Evolutionary conservation across 1,140 invertebrate genomes (phyloP).

Genomic region (Lepidotrigona ventralis): DNA sequence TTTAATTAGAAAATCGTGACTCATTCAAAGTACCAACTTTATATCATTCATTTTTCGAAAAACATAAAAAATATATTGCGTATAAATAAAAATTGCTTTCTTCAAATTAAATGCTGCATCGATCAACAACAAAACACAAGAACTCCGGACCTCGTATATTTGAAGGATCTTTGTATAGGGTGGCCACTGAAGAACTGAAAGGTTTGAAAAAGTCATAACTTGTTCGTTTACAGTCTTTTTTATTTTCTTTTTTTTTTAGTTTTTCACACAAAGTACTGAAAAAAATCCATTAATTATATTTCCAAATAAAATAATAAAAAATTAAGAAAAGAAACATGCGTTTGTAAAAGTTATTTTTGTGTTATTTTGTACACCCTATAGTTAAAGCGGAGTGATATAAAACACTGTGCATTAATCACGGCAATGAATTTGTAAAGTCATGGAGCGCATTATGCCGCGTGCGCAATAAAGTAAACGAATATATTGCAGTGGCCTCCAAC

Average conservation of each 20-base stretch:
- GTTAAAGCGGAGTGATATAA: not conserved
- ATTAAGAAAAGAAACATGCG: no score
- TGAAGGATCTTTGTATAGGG: not conserved
- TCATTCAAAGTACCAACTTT: not conserved
- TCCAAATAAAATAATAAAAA: no score
- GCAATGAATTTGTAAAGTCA: not conserved
- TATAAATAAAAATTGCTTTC: no score
- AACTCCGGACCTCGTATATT: not conserved
- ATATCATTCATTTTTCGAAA: not conserved
- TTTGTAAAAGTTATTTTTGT: no score
- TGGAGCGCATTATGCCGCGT: not conserved
- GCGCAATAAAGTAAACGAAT: conserved; percentile 28
- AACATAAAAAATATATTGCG: no score
- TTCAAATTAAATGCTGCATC: not conserved
- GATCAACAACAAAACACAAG: not conserved
- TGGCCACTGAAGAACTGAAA: no score
- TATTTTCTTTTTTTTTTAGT: no score
- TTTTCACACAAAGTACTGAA: no score
- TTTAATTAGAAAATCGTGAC: not conserved
- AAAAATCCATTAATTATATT: no score
- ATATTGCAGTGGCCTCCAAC: conserved; percentile 5
- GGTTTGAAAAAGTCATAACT: no score
- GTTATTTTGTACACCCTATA: no score
- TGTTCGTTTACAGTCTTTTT: no score
- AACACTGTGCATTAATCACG: not conserved